These are phyloP conservation scores for Xenotilapia longispinis DNA, from an alignment of 2,113 vertebrate genomes.

Conservation along the genomic window DNA sequence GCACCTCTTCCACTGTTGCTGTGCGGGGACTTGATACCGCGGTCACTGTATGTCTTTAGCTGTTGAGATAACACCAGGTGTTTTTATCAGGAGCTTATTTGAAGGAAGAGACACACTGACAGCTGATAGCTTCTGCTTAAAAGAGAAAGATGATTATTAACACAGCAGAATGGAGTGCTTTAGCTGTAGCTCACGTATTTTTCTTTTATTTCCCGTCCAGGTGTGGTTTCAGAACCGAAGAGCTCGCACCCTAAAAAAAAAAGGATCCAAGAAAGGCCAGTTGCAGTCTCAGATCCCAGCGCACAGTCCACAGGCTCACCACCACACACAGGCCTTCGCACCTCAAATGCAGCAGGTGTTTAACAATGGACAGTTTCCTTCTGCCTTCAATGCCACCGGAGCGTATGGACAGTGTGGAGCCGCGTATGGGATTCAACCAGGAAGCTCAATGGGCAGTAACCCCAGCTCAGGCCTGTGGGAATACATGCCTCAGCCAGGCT, in stretches of 20 bases:
- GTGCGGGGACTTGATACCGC: constrained; percentile 2
- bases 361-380: constrained; percentile 13
- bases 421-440: constrained; percentile 14
- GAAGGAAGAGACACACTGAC: constrained; percentile 8
- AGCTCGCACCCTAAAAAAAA: constrained; percentile 70
- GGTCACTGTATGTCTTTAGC: constrained; percentile 25
- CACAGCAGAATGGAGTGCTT: background rate
- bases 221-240: constrained; percentile 77
- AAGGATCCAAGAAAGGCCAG: constrained; percentile 50
- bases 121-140: constrained; percentile 5
- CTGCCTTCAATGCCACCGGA: background rate
- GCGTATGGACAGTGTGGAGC: constrained; percentile 25
- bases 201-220: constrained; percentile 37
- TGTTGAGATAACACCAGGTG: constrained; percentile 31
- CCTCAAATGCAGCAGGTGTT: constrained; percentile 50
- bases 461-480: background rate
- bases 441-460: background rate
- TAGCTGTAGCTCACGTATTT: background rate
- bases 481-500: constrained; percentile 27
- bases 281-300: constrained; percentile 42
- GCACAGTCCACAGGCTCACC: constrained; percentile 1
- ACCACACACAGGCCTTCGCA: constrained; percentile 16
- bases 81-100: constrained; percentile 55
- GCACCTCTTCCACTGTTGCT: background rate
- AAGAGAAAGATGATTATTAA: constrained; percentile 20